phyloP scores from a whole-genome alignment of 2,888 invertebrate genomes.

The Oligia strigilis region DNA sequence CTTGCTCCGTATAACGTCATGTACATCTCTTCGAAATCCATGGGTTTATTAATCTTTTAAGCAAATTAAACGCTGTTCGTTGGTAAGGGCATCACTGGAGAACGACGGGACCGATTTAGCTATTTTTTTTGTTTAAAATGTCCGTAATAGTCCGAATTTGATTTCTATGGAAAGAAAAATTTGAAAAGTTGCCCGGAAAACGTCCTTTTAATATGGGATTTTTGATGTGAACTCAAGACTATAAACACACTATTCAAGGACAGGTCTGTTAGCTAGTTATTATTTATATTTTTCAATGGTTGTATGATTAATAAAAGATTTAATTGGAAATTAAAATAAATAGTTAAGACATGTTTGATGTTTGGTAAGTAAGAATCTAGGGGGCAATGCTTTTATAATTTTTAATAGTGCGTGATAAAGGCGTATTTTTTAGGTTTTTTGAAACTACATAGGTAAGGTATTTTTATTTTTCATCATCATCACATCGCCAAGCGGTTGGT shows the following conservation, averaged over 20 bases:
- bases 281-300: background rate
- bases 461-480: no score
- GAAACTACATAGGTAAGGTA: no score
- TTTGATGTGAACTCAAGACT: background rate
- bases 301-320: background rate
- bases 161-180: background rate
- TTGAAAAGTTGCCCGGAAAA: background rate
- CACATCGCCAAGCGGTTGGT: no score
- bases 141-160: no score
- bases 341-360: background rate
- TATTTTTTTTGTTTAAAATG: no score
- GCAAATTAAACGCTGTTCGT: background rate
- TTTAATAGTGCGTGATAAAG: no score
- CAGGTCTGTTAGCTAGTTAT: background rate
- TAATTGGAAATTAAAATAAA: background rate
- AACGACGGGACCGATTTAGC: no score
- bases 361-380: background rate
- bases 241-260: background rate
- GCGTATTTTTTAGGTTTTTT: no score
- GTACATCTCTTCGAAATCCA: constrained; percentile 72
- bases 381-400: background rate
- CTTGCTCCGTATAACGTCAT: constrained; percentile 67
- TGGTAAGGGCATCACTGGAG: background rate
- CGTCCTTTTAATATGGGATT: background rate
- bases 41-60: background rate